These are phyloP conservation scores for Archips crataeganus DNA, from an alignment of 2,888 invertebrate genomes.

Conservation along the genomic window DNA sequence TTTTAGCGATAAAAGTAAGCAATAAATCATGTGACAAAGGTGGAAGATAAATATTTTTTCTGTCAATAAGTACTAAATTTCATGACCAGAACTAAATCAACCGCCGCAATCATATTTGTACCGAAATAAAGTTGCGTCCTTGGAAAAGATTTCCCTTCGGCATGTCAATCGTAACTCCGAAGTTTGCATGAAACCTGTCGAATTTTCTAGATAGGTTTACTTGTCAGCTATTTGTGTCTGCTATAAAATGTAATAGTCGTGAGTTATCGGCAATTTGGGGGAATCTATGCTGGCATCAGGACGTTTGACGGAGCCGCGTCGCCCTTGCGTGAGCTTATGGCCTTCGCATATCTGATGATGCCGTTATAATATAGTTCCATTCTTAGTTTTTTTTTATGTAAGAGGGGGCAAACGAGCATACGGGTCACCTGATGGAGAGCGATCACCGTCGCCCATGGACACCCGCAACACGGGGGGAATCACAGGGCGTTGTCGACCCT, in stretches of 20 bases:
- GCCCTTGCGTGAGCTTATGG: conserved; percentile 13
- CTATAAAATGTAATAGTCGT: conserved; percentile 26
- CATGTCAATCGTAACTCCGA: conserved; percentile 3
- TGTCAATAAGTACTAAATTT: background rate
- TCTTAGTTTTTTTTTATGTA: background rate
- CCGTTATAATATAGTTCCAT: background rate
- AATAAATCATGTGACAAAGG: background rate
- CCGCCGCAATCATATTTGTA: background rate
- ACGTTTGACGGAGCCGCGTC: conserved; percentile 8
- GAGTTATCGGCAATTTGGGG: conserved; percentile 32
- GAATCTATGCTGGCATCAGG: conserved; percentile 25
- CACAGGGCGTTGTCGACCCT: too few relatives aligned
- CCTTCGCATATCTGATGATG: background rate
- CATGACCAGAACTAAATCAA: background rate
- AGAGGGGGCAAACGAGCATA: too few relatives aligned
- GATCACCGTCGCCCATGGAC: too few relatives aligned
- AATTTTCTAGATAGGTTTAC: conserved; percentile 14
- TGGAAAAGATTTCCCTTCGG: conserved; percentile 6
- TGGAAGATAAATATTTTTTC: background rate
- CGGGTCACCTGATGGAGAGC: too few relatives aligned
- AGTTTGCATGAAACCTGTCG: conserved; percentile 1
- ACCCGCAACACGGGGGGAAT: too few relatives aligned
- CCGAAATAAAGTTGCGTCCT: background rate
- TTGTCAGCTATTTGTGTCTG: conserved; percentile 10
- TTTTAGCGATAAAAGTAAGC: background rate